Base-by-base conservation (phyloP, 64 coral and sea anemone genomes). In the Anthopleura sola region DNA sequence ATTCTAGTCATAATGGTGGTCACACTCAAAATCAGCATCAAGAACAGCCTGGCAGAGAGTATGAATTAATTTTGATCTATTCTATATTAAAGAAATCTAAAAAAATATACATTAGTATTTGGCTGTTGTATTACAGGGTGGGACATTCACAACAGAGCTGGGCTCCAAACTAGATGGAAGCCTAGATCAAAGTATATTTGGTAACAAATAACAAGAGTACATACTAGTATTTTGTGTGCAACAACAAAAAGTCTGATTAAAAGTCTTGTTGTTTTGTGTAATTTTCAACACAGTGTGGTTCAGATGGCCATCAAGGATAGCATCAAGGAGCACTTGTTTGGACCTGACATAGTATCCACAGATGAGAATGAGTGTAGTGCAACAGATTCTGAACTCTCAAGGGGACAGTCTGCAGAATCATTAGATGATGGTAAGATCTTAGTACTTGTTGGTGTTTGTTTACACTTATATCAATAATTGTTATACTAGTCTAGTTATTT, bases 281-380 rank as follows among this genome's bases (percentile, higher is more conserved):
- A 0, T 79, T 20, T 20, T 37, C n/a, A 75, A 78, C 20, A 10
- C 38, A 93, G 92, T 39, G 75, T 86, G 20, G 77, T 94, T 5
- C 87, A 94, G 50, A 94, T 69, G 66, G 84, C 26, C 0, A 94
- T 94, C 48, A 90, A 94, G 74, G 92, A 94, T 13, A 90, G 87
- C 37, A 94, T 94, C 60, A 90, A 94, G 55, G 92, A 94, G 37
- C 92, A 94, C 47, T 82, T 94, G 85, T 94, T 94, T 87, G 92
- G 92, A 20, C 92, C 88, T 49, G 88, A 86, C 29, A n/a, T 86
- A 26, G 87, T 86, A 8, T 94, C 92, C 60, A 94, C 92, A 36
- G 88, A 89, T 83, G 92, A 94, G 31, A 91, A 85, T 62, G 82
- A 83, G 18, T 60, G 32, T 21, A 83, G 82, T 57, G 37, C 76